phyloP scores from a whole-genome alignment of 1,140 invertebrate species.

The Leptonema lineaticorne region DNA sequence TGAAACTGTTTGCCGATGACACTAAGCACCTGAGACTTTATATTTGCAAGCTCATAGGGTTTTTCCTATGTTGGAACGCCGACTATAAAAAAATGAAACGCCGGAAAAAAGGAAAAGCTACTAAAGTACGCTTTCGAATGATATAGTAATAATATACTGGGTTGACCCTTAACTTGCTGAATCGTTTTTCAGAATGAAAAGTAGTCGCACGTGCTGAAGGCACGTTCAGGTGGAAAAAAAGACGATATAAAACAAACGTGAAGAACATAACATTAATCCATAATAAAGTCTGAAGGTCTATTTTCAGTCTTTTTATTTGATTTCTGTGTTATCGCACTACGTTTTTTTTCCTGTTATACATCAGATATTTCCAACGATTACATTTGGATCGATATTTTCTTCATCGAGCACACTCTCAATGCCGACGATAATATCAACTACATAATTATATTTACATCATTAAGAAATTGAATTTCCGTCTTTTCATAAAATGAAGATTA shows the following conservation, averaged over 20 bases:
- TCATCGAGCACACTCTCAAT: too few relatives aligned
- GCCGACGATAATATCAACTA: too few relatives aligned
- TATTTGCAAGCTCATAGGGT: background rate
- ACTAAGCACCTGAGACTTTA: constrained; percentile 14
- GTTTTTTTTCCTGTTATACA: too few relatives aligned
- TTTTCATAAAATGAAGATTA: background rate
- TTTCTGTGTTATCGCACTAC: too few relatives aligned
- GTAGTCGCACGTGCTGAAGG: background rate
- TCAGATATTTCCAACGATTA: too few relatives aligned
- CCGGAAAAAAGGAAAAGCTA: background rate
- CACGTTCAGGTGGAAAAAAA: too few relatives aligned
- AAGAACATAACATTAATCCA: too few relatives aligned
- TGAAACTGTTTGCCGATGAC: constrained; percentile 6
- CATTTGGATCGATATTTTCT: too few relatives aligned
- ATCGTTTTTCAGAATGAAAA: background rate
- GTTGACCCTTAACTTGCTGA: constrained; percentile 4
- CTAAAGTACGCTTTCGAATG: background rate
- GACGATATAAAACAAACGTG: background rate
- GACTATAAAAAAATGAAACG: background rate
- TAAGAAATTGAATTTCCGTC: too few relatives aligned
- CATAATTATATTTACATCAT: too few relatives aligned
- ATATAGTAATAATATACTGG: constrained; percentile 16
- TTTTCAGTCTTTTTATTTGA: background rate
- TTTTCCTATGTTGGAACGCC: background rate
- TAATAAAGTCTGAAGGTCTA: too few relatives aligned